Evolutionary conservation across 2,888 invertebrate genomes (phyloP), one percentile per base, ranked within the genome.

Genomic region (Noctua janthe): DNA sequence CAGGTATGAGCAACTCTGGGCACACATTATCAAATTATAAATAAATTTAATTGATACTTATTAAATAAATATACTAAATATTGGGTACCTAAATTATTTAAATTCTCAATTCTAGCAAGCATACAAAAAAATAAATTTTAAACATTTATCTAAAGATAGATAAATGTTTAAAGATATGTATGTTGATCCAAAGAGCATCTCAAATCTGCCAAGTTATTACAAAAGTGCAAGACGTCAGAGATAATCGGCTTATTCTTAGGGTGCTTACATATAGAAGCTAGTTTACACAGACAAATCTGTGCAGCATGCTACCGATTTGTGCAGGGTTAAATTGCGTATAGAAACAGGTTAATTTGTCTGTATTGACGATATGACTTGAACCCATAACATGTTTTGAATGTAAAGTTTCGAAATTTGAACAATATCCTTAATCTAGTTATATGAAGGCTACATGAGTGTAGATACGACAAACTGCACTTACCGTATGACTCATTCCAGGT

Each of bases 1-100:
- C 98, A 98, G 97, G 98, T 99, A 97, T 89, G 90, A 86, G 67
- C 20, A 1, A 71, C 39, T 10, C 54, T 54, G 2, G 1, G 54
- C 70, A 64, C 83, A 76, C 54, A 64, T 64, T 29, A 62, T 51
- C n/a, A 69, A 78, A n/a, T 56, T 20, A 20, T 66, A 1, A 39
- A 78, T 54, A 23, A 29, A 43, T n/a, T 54, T 23, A 8, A 54
- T 54, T 23, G 1, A 13, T 15, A 35, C 7, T 23, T 76, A 56
- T 7, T 10, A 23, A 62, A 62, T 62, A 49, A 49, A 76, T 20
- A 8, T 17, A 39, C 5, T 39, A 51, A 78, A 49, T 75, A 62
- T 29, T 29, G 20, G 2, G 51, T 47, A 47, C 10, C 47, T 75
- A 20, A 39, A n/a, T n/a, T n/a, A n/a, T n/a, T n/a, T n/a, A n/a